phyloP scores from a whole-genome alignment of 2,888 invertebrate species.

The Limnephilus lunatus region DNA sequence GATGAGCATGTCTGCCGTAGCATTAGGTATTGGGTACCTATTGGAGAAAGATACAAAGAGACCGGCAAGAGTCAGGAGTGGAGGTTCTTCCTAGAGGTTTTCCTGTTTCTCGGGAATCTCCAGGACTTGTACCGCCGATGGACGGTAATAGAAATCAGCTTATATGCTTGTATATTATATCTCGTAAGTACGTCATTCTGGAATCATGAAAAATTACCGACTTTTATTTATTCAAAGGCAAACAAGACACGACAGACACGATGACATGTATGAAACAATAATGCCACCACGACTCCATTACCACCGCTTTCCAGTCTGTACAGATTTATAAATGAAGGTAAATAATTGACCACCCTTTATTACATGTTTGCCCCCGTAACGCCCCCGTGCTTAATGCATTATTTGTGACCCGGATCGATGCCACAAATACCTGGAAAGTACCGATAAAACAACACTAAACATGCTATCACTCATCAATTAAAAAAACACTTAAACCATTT shows the following conservation, averaged over 20 bases:
- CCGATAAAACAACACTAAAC: slow-evolving; percentile 8
- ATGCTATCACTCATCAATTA: slow-evolving; percentile 28
- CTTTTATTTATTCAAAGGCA: not conserved
- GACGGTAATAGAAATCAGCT: not conserved
- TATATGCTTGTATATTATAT: not conserved
- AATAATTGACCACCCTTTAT: slow-evolving; percentile 34
- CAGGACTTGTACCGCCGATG: not conserved
- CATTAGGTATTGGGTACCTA: no score
- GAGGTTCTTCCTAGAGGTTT: no score
- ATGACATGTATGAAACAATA: not conserved
- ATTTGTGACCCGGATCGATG: not conserved
- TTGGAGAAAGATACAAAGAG: no score
- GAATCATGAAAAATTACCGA: not conserved
- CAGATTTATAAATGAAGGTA: slow-evolving; percentile 33
- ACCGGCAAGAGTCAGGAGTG: no score
- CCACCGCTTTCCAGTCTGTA: not conserved
- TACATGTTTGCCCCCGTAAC: slow-evolving; percentile 4
- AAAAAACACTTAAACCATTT: not conserved
- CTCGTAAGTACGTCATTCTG: not conserved
- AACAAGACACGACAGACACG: not conserved
- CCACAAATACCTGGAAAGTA: not conserved
- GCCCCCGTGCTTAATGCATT: slow-evolving; percentile 11
- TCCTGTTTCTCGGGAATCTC: no score
- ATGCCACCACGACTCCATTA: not conserved
- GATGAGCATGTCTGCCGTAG: no score